Evolutionary conservation across 2,888 invertebrate genomes (phyloP).

Genomic region (Drosophila mulleri): DNA sequence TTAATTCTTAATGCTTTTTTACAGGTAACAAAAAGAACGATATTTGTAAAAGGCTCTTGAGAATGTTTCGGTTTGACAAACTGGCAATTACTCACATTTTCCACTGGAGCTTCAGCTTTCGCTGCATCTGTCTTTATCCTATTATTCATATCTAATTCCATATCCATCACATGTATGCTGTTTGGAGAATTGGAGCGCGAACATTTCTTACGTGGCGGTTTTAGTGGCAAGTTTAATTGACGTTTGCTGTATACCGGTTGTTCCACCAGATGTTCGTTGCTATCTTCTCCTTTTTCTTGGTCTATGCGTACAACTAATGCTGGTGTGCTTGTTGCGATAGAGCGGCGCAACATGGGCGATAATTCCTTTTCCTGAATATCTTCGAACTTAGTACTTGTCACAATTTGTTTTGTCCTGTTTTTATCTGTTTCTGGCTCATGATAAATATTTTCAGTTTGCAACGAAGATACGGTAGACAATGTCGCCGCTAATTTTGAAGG

Average conservation of each 20-base stretch:
- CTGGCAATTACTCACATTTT: constrained; percentile 66
- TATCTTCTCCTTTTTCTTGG: constrained; percentile 34
- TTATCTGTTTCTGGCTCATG: constrained; percentile 63
- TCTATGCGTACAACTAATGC: constrained; percentile 74
- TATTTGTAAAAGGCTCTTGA: constrained; percentile 18
- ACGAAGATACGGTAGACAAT: constrained; percentile 2
- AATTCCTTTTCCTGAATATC: constrained; percentile 43
- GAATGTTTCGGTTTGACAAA: constrained; percentile 31
- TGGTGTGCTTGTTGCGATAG: constrained; percentile 83
- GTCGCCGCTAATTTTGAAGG: constrained; percentile 32
- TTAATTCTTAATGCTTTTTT: neutral
- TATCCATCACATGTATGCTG: constrained; percentile 46
- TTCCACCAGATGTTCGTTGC: constrained; percentile 2
- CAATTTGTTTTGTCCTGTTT: constrained; percentile 14
- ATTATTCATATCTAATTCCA: constrained; percentile 29
- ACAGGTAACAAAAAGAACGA: constrained; percentile 24
- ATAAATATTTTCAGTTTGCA: constrained; percentile 71
- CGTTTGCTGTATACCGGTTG: constrained; percentile 41
- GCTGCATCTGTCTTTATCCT: neutral
- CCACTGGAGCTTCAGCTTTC: constrained; percentile 11
- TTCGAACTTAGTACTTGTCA: constrained; percentile 57
- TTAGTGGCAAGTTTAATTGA: constrained; percentile 75
- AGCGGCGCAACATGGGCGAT: constrained; percentile 59
- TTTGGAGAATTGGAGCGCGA: constrained; percentile 83
- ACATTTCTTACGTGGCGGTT: constrained; percentile 83